Base-by-base conservation (phyloP, 2,113 vertebrate species). In the Lycaon pictus region DNA sequence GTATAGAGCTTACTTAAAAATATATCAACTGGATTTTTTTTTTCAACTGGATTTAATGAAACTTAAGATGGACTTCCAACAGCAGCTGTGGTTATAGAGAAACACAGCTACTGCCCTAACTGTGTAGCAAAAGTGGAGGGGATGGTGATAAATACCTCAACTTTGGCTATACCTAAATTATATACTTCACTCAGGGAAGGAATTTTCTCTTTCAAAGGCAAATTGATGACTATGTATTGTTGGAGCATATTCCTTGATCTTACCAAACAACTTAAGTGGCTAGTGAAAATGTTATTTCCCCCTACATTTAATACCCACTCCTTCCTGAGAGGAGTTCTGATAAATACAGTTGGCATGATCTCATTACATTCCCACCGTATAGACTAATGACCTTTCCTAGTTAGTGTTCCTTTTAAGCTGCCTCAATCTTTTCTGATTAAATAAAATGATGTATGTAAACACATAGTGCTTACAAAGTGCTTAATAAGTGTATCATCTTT, bases 181-280 rank as follows among this genome's bases (percentile, higher is more conserved):
- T 15, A 58, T 67, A 93, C 35, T 43, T 77, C 35, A 51, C 53
- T 69, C 60, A 56, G 51, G 10, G 83, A 69, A 48, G 74, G 84
- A 93, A 58, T 67, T 58, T 67, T 87, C 62, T 93, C 56, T 85
- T 86, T 93, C 22, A 60, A 35, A 87, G 35, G 29, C 74, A 88
- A 80, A 71, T 35, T 60, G 53, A 63, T 27, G 62, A 76, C 82
- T 55, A 10, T 51, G 27, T 87, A 12, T 65, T 32, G 10, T 86
- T 80, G 62, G 84, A 69, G 27, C 53, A 58, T 69, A 69, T 88
- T 29, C 29, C 27, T 58, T 80, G 72, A 69, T 88, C n/a, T 87
- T 80, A 80, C 62, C 62, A 71, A 32, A 6, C 51, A 58, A 71
- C 15, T 11, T 22, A 71, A 88, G 53, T 94, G 27, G 22, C 29